Percentiles rank a stretch among this genome's conserved stretches.
These are phyloP conservation scores for Triplophysa bombifrons DNA, from an alignment of 2,797 vertebrate genomes.

Conservation along the genomic window DNA sequence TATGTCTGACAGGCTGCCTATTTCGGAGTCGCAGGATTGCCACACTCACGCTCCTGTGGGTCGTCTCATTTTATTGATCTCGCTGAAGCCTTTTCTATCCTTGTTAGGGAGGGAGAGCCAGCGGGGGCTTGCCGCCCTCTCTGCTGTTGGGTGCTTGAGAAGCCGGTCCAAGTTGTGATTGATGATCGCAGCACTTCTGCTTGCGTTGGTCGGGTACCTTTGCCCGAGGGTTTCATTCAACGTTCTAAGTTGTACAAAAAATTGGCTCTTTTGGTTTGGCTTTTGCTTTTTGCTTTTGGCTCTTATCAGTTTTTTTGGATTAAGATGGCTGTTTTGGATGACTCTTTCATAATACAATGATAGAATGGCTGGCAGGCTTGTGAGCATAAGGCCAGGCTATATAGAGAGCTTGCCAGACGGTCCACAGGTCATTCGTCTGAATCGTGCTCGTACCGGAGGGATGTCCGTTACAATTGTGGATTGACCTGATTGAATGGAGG, in stretches of 20 bases:
- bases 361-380: constrained; percentile 25
- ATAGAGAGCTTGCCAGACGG: constrained; percentile 28
- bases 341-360: constrained; percentile 30
- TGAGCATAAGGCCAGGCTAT: constrained; percentile 39
- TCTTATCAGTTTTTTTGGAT: neutral
- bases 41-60: constrained; percentile 51
- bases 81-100: constrained; percentile 51
- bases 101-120: constrained; percentile 46
- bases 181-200: constrained; percentile 33
- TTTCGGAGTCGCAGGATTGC: constrained; percentile 49
- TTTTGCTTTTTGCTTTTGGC: no score
- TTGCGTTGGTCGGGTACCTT: neutral
- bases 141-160: constrained; percentile 38
- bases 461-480: constrained; percentile 14
- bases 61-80: constrained; percentile 57
- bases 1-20: constrained; percentile 49
- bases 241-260: neutral
- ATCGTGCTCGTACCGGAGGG: constrained; percentile 25
- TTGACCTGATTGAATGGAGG: constrained; percentile 31
- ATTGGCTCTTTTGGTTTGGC: constrained; percentile 2
- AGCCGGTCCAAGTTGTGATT: constrained; percentile 24
- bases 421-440: constrained; percentile 36
- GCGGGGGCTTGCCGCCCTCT: constrained; percentile 26
- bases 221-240: constrained; percentile 33
- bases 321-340: constrained; percentile 27